Evolutionary conservation across 1,140 invertebrate genomes (phyloP), one percentile per base, ranked within the genome.

Genomic region (Drosophila albomicans): DNA sequence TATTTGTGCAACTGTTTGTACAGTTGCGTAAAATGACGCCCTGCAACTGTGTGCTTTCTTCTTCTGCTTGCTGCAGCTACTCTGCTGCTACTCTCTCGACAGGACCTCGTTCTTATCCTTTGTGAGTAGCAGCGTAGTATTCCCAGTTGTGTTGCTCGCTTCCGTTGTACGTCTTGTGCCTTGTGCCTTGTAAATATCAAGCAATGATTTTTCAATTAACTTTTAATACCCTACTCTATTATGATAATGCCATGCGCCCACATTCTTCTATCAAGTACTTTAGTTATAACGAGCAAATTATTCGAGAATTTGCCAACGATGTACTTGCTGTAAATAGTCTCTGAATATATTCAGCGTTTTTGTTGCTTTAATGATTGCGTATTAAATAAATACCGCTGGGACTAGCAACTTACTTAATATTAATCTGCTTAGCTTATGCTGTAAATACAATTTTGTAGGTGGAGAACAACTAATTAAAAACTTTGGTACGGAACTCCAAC

Each of bases 11-110:
- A 72, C 85, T 89, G 81, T 89, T 88, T 88, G 85, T 89, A 89
- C 85, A 89, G 85, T 89, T 89, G 86, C 81, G 85, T 84, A 79
- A 80, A 82, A 68, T 87, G 66, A 85, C 82, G 78, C 70, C 77
- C 62, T 68, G 75, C 78, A 78, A 61, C 51, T 74, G 10, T 38
- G 35, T 38, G 8, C 8, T 38, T 10, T 7, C 35, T 3, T 8
- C 20, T 3, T 25, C 20, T 25, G 7, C 35, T 38, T 38, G 45
- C 63, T 49, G 38, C 48, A 65, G 25, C 41, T 46, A 46, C 57
- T 57, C 5, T 10, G 2, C 8, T 38, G 8, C 35, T 38, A 38
- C 35, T 38, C 35, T 38, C 35, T 45, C 57, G 30, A 46, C 32
- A 56, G 48, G 41, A 69, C 71, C 32, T 30, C 15, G 10, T 57